These are phyloP conservation scores for Mus caroli DNA, from an alignment of 2,797 vertebrate species.

Conservation along the genomic window DNA sequence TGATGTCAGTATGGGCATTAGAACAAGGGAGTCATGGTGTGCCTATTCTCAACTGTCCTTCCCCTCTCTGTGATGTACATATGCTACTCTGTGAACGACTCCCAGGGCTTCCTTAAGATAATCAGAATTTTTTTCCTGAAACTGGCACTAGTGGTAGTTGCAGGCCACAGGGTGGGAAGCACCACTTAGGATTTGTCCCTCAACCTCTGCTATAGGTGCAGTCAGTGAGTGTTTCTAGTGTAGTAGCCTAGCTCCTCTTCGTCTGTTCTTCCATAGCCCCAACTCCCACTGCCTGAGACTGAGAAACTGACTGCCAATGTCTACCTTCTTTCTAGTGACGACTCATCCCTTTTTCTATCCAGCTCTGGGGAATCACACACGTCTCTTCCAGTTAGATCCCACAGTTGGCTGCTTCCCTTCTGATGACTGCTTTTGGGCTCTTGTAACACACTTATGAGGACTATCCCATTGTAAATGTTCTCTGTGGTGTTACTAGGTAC, in stretches of 20 bases:
- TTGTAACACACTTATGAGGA: conserved; percentile 33
- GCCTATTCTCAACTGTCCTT: conserved; percentile 3
- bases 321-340: not conserved
- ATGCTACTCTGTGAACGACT: not conserved
- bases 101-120: not conserved
- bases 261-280: not conserved
- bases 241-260: not conserved
- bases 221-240: not conserved
- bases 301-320: not conserved
- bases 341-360: not conserved
- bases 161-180: not conserved
- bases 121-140: not conserved
- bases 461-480: not conserved
- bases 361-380: not conserved
- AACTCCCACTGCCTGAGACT: not conserved
- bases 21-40: not conserved
- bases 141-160: not conserved
- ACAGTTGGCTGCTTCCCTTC: not conserved
- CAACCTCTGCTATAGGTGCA: not conserved
- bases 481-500: conserved; percentile 16
- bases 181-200: not conserved
- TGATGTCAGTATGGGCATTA: not conserved
- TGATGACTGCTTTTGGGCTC: not conserved
- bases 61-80: not conserved
- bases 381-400: not conserved